Base-by-base conservation (phyloP, 2,797 vertebrate genomes). In the Rhinichthys osculus region DNA sequence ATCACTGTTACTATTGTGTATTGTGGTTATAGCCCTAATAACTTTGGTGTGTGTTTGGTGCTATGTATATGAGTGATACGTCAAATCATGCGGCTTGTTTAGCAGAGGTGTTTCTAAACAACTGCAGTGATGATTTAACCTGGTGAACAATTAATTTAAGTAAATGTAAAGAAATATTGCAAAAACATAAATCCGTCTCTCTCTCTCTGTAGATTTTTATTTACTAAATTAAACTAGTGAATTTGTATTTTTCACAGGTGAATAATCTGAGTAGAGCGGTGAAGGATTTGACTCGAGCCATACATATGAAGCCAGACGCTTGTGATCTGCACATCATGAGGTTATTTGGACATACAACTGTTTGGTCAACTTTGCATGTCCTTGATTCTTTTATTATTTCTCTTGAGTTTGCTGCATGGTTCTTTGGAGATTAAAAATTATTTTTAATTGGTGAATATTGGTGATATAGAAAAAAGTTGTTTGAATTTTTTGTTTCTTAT, bases 241-340 rank as follows among this genome's bases (percentile, higher is more conserved):
- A 47, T 0, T 81, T 50, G 2, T 57, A n/a, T 82, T 71, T 78
- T 59, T 73, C 23, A 90, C 90, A 96, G 96, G 69, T 94, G 69
- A 89, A 93, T 83, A 89, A 94, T 88, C 89, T 95, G 83, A 87
- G 85, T 69, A 91, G 16, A 54, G 93, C 95, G 11, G 85, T 96
- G 73, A 95, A 84, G 74, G 96, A 96, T 86, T 86, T 96, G 86
- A 93, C 90, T 77, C 72, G 89, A 84, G 95, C 93, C 70, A 95
- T 95, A 83, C 95, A 96, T 85, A 91, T 96, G 87, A 92, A 93
- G 35, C 96, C 95, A 70, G 91, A 95, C 81, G 90, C 84, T 70
- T 90, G 93, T 78, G 88, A 95, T 3, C 89, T 96, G 38, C 92
- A 90, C 72, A 89, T 96, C 83, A 92, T 94, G 87, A 95, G 96